A percentile compares a stretch with the other conserved stretches of the same genome.
phyloP scores from a whole-genome alignment of 2,113 vertebrate genomes.

The Hiodon alosoides region DNA sequence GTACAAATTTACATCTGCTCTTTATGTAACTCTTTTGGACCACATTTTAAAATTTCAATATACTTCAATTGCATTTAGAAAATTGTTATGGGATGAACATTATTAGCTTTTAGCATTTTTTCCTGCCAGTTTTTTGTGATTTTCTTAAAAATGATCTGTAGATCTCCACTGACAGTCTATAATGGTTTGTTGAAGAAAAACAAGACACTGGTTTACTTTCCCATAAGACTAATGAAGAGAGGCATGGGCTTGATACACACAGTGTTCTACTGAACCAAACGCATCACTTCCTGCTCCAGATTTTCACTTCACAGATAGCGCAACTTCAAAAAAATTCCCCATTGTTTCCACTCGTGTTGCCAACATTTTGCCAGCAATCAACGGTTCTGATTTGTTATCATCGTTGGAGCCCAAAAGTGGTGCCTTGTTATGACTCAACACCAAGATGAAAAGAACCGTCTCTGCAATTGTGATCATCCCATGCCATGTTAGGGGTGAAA shows the following conservation, averaged over 20 bases:
- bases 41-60: no score
- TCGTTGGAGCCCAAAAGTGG: background rate
- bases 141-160: no score
- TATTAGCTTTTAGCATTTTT: no score
- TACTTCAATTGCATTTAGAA: no score
- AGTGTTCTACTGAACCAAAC: background rate
- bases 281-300: conserved; percentile 15
- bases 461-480: background rate
- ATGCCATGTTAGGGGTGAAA: background rate
- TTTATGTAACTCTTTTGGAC: no score
- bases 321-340: background rate
- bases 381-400: background rate
- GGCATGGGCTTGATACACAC: conserved; percentile 7
- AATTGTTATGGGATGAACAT: no score
- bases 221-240: conserved; percentile 11
- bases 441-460: background rate
- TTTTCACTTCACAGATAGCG: conserved; percentile 1
- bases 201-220: background rate
- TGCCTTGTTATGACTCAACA: background rate
- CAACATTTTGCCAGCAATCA: background rate
- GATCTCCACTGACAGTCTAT: background rate
- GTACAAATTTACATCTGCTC: no score
- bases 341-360: background rate
- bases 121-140: no score
- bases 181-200: background rate